Conservation (phyloP, 2,888 invertebrate genomes). For the Drosophila yooni region DNA sequence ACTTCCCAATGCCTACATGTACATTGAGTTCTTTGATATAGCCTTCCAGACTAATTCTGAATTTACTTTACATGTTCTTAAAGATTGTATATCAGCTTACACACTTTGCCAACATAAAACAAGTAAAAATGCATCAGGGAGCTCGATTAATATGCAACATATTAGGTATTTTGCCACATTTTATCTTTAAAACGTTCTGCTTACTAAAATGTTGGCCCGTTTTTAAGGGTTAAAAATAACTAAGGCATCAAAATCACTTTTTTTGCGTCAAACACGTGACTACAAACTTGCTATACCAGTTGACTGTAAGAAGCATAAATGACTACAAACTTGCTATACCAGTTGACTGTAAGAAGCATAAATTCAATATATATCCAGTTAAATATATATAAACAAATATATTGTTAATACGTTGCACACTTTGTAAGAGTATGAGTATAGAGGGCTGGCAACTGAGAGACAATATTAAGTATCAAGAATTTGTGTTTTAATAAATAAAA, state of each 20-base stretch:
- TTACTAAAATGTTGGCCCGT: not conserved
- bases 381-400: not conserved
- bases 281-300: not conserved
- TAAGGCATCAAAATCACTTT: not conserved
- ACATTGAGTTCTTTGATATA: conserved; percentile 1
- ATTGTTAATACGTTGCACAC: not conserved
- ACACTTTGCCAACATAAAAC: not conserved
- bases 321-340: not conserved
- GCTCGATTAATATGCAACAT: not conserved
- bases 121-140: not conserved
- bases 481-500: conserved; percentile 64
- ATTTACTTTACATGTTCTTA: not conserved
- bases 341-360: not conserved
- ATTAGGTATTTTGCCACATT: not conserved
- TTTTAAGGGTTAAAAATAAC: not conserved
- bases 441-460: not conserved
- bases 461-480: conserved; percentile 18
- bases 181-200: not conserved
- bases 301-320: not conserved
- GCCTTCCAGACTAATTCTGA: not conserved
- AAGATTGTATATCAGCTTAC: no score
- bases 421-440: not conserved
- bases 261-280: not conserved
- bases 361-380: not conserved
- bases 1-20: conserved; percentile 2